Percentiles rank a stretch among this genome's conserved stretches.
These are phyloP conservation scores for Cryptoblepharus egeriae DNA, from an alignment of 2,797 vertebrate species.

Conservation along the genomic window DNA sequence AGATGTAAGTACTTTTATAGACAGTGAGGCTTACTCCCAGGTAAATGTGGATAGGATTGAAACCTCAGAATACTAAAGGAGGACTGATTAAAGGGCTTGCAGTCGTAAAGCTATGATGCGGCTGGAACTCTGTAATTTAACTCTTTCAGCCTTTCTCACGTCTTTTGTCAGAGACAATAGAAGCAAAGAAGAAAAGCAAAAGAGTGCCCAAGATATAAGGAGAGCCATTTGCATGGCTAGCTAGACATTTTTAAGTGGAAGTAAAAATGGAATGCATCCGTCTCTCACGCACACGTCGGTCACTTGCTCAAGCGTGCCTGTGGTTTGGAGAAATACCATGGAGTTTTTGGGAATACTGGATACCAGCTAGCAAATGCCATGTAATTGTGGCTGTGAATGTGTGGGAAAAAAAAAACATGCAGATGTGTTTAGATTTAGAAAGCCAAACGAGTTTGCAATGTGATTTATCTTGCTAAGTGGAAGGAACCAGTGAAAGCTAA, in stretches of 20 bases:
- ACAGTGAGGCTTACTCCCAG: too few relatives aligned
- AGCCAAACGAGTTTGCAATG: conserved; percentile 43
- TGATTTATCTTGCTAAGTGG: conserved; percentile 59
- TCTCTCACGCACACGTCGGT: neutral
- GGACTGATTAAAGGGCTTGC: neutral
- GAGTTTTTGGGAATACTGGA: neutral
- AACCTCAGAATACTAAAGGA: too few relatives aligned
- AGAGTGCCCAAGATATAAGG: neutral
- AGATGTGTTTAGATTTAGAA: neutral
- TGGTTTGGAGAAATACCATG: neutral
- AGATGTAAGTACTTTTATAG: too few relatives aligned
- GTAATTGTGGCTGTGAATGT: neutral
- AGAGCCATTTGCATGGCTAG: neutral
- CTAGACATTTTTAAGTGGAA: neutral
- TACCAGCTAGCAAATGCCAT: neutral
- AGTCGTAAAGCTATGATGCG: neutral
- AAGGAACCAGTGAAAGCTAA: conserved; percentile 60
- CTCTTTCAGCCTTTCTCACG: neutral
- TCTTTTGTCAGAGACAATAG: too few relatives aligned
- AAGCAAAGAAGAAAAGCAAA: too few relatives aligned
- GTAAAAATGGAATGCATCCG: neutral
- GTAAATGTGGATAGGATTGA: too few relatives aligned
- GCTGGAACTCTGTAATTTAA: neutral
- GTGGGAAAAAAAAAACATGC: neutral
- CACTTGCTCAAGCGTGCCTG: too few relatives aligned